phyloP scores from a whole-genome alignment of 2,797 vertebrate species.

The Amblyopsis hoosieri region DNA sequence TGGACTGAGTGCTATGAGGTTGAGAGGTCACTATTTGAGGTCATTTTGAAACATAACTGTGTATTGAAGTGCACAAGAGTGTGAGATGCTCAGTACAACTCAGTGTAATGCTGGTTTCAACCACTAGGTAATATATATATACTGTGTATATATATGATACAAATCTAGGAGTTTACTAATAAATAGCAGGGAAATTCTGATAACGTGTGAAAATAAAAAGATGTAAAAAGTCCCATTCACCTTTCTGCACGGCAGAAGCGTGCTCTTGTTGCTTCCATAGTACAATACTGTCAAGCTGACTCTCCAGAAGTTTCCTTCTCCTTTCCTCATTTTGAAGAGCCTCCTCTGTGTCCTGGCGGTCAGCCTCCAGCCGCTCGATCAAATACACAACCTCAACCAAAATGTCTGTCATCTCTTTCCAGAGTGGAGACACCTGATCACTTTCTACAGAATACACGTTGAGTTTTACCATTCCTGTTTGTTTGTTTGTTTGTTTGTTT shows the following conservation, averaged over 20 bases:
- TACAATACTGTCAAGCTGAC: constrained; percentile 75
- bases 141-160: too few species aligned
- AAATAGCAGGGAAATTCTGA: too few species aligned
- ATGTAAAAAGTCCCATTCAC: constrained; percentile 48
- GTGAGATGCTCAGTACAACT: constrained; percentile 19
- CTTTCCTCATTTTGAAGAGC: constrained; percentile 78
- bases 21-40: too few species aligned
- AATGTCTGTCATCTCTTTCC: constrained; percentile 78
- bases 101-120: not conserved
- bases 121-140: not conserved
- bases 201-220: too few species aligned
- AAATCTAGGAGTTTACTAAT: too few species aligned
- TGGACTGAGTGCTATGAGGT: too few species aligned
- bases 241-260: constrained; percentile 78
- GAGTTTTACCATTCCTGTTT: constrained; percentile 19
- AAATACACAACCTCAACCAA: constrained; percentile 81
- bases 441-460: constrained; percentile 50
- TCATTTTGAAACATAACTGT: too few species aligned
- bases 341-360: constrained; percentile 81
- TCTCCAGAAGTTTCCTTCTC: constrained; percentile 64
- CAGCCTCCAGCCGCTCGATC: constrained; percentile 84
- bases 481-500: too few species aligned
- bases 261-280: constrained; percentile 82
- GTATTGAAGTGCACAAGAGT: not conserved
- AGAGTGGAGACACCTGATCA: constrained; percentile 62